Conservation (phyloP, 2,113 vertebrate genomes). For the Dolichotis patagonum region DNA sequence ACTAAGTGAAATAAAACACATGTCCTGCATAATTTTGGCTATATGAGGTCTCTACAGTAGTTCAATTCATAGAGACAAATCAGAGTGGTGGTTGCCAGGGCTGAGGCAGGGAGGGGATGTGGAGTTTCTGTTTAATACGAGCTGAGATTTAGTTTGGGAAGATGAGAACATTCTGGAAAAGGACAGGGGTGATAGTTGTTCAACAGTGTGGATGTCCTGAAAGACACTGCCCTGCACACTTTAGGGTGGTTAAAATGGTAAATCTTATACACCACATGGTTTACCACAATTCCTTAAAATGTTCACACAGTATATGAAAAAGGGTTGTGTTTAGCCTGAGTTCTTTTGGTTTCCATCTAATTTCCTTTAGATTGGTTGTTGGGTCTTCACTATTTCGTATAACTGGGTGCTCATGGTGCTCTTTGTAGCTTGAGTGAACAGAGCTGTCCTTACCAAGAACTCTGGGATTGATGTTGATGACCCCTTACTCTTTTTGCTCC, state of each 20-base stretch:
- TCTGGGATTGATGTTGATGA: background rate
- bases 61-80: background rate
- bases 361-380: background rate
- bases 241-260: background rate
- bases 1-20: background rate
- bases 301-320: background rate
- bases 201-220: background rate
- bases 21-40: too few species aligned
- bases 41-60: too few species aligned
- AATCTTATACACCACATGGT: background rate
- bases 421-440: background rate
- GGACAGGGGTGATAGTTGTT: background rate
- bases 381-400: background rate
- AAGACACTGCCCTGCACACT: background rate
- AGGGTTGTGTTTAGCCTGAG: background rate
- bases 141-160: background rate
- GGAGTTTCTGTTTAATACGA: background rate
- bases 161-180: background rate
- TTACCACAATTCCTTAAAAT: background rate
- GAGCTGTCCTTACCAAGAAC: background rate
- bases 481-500: background rate
- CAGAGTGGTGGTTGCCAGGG: background rate
- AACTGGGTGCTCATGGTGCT: background rate
- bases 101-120: background rate
- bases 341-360: slow-evolving; percentile 22